Evolutionary conservation across 2,113 vertebrate species (phyloP).

Genomic region (Caretta caretta): DNA sequence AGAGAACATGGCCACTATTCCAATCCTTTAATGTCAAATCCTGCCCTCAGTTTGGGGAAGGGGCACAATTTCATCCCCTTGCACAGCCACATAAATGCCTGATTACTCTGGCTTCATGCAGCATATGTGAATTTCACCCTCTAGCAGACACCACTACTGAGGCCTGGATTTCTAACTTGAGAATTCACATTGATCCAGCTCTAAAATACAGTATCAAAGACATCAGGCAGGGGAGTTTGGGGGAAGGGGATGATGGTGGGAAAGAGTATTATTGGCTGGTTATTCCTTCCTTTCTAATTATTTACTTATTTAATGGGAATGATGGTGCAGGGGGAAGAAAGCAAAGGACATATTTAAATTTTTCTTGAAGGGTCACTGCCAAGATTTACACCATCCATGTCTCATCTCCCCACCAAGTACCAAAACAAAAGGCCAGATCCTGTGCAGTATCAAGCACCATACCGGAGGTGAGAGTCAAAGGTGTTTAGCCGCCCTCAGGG

Average conservation of each 20-base stretch:
- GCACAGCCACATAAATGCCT: not conserved
- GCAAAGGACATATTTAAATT: slow-evolving; percentile 58
- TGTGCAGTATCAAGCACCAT: not conserved
- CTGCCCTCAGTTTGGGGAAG: not conserved
- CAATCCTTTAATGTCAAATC: not conserved
- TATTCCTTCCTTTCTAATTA: slow-evolving; percentile 24
- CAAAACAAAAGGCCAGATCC: slow-evolving; percentile 42
- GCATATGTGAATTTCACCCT: not conserved
- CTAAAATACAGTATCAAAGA: not conserved
- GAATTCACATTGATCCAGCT: not conserved
- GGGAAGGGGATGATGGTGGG: not conserved
- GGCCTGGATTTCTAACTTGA: not conserved
- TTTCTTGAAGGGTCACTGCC: not conserved
- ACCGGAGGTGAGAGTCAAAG: not conserved
- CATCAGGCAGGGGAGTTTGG: not conserved
- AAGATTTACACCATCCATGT: slow-evolving; percentile 45
- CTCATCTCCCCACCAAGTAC: slow-evolving; percentile 21
- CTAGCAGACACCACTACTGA: not conserved
- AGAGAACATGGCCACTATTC: not conserved
- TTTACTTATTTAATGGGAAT: slow-evolving; percentile 8
- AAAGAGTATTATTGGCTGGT: not conserved
- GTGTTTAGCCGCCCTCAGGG: slow-evolving; percentile 9
- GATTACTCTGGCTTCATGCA: not conserved
- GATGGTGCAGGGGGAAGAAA: slow-evolving; percentile 21
- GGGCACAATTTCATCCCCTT: not conserved